Percentiles rank a stretch among this genome's conserved stretches.
These are phyloP conservation scores for Beroe ovata DNA, from an alignment of 37 sponge, comb jelly and placozoan species.

Conservation along the genomic window DNA sequence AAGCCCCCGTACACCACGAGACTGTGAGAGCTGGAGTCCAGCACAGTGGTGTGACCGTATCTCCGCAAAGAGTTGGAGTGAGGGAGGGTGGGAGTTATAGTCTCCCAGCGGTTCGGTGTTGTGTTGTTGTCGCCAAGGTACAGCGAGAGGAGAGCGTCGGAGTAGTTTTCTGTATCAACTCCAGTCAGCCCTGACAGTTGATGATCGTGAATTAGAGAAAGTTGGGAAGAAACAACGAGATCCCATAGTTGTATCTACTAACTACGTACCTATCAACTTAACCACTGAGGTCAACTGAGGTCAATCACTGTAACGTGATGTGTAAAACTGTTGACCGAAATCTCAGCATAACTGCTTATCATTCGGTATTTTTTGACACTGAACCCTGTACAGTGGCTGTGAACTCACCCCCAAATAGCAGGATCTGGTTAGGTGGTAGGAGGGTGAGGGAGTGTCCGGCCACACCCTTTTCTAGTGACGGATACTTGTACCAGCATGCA, in stretches of 20 bases:
- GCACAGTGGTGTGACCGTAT: slow-evolving; percentile 13
- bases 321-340: no score
- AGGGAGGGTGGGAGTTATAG: background rate
- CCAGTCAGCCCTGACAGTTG: slow-evolving; percentile 54
- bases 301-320: no score
- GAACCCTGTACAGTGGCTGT: no score
- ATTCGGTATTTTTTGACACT: no score
- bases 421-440: background rate
- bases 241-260: no score
- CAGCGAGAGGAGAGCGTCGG: background rate
- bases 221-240: no score
- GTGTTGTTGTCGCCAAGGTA: background rate
- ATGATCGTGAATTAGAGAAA: no score
- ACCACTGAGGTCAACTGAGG: no score
- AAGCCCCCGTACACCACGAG: slow-evolving; percentile 15
- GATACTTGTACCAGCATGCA: slow-evolving; percentile 5
- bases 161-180: slow-evolving; percentile 8
- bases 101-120: background rate
- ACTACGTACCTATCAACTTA: no score
- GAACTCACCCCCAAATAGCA: slow-evolving; percentile 28
- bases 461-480: background rate
- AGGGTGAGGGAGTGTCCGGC: slow-evolving; percentile 24
- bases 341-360: no score
- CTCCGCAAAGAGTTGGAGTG: background rate
- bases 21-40: background rate